These are phyloP conservation scores for Myiagra hebetior DNA, from an alignment of 2,113 vertebrate species.

Conservation along the genomic window DNA sequence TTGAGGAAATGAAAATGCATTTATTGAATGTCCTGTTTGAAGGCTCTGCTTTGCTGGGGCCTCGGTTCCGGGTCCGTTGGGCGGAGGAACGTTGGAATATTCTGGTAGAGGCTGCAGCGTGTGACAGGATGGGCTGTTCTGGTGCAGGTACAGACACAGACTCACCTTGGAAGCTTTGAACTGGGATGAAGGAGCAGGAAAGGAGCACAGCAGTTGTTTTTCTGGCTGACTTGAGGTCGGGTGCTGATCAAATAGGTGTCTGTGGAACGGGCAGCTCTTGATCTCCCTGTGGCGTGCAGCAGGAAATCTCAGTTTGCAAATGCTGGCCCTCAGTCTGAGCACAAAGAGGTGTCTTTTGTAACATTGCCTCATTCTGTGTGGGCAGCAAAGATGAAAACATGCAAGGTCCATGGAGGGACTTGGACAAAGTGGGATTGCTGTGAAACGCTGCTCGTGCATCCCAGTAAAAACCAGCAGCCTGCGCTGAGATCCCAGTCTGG, in stretches of 20 bases:
- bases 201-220: neutral
- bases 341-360: neutral
- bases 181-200: neutral
- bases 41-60: neutral
- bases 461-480: accelerated
- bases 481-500: neutral
- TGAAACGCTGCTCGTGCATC: neutral
- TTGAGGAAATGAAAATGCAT: accelerated
- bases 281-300: neutral
- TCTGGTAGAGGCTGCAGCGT: neutral
- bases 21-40: neutral
- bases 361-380: accelerated
- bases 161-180: neutral
- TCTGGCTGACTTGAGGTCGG: accelerated
- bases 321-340: neutral
- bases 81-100: accelerated
- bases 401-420: accelerated
- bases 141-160: accelerated
- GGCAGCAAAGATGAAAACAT: accelerated
- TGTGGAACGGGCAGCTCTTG: neutral
- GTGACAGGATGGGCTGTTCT: neutral
- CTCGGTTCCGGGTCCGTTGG: accelerated
- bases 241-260: neutral
- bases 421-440: neutral
- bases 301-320: neutral